Evolutionary conservation across 2,888 invertebrate genomes (phyloP), one percentile per base, ranked within the genome.

Genomic region (Ichneumoninae sp.): DNA sequence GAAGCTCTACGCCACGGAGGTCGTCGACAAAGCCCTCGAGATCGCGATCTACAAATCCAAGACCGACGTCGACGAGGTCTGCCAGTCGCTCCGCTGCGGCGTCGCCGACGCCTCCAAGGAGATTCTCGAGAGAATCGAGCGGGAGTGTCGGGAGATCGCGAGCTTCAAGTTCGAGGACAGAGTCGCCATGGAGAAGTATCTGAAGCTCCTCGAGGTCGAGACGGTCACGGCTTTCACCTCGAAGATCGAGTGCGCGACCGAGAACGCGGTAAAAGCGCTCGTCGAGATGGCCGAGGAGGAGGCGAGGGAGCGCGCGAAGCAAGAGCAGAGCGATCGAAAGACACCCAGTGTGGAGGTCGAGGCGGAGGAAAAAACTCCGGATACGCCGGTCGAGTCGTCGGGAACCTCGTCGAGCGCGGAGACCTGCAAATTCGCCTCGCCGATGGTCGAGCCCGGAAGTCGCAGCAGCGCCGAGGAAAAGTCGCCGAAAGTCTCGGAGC

Each of bases 211-310:
- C 70, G 91, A 92, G 50, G 85, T 86, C 1, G 92, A 93, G 77
- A 93, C 93, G 0, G 87, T 91, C 0, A 75, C 87, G 16, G 92
- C 92, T 3, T 93, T 93, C 62, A 89, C 90, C 4, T 90, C 91
- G 0, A 92, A 93, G 47, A 89, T 93, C 80, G 93, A 93, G 47
- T 91, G 91, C 70, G 93, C 93, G 0, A 93, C 93, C 3, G 93
- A 93, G 8, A 93, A 93, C 47, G 93, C 93, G 0, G 92, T 93
- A 0, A 93, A 93, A 68, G 93, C 93, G 1, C 75, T 93, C 1
- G 91, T 93, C 7, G 93, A 93, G 80, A 93, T 93, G 92, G 93
- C 93, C 0, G 93, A 93, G 69, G 93, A 93, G 4, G 93, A 93
- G 69, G 92, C 92, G 1, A 91, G 91, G 26, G 93, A 93, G 50